Evolutionary conservation across 2,113 vertebrate genomes (phyloP), one percentile per base, ranked within the genome.

Genomic region (Garra rufa): DNA sequence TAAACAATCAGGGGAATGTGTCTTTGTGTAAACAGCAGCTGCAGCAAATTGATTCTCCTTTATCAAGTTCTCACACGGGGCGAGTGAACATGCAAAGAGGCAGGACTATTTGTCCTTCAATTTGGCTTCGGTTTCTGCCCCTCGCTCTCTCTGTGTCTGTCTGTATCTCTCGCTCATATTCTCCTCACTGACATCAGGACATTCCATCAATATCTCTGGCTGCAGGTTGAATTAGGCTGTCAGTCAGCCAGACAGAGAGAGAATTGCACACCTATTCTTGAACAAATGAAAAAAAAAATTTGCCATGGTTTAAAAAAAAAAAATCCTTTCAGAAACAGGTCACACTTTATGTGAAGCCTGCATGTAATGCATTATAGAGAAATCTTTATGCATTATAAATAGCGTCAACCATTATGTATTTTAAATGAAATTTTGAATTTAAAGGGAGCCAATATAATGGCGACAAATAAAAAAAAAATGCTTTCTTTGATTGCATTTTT

Each of bases 21-120:
- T 44, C 24, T 70, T 17, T 74, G 70, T 74, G 69, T 59, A 21
- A 44, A 52, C 19, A 52, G 65, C 74, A 34, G 74, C 46, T 73
- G 41, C 8, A 71, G 48, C 28, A 71, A 55, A 82, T 82, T 82
- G 80, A 83, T 83, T 80, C 77, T 74, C 30, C 10, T 74, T 80
- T 46, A 74, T 83, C 81, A 43, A 52, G 11, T 38, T n/a, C 52
- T 38, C 46, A 83, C 52, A 61, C 26, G 38, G 43, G 34, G n/a
- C 78, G 55, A 86, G 13, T 8, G 80, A 76, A 55, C 48, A 76
- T 76, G 28, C 55, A 84, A 55, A 79, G 55, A 52, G 28, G 8
- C 41, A 75, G 6, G 21, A 14, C 44, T 14, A 69, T 30, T 50
- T 5, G 14, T 13, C 13, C 19, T 76, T 48, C 17, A 41, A 2